Base-by-base conservation (phyloP, 2,888 invertebrate species). In the Druceiella hillmani region DNA sequence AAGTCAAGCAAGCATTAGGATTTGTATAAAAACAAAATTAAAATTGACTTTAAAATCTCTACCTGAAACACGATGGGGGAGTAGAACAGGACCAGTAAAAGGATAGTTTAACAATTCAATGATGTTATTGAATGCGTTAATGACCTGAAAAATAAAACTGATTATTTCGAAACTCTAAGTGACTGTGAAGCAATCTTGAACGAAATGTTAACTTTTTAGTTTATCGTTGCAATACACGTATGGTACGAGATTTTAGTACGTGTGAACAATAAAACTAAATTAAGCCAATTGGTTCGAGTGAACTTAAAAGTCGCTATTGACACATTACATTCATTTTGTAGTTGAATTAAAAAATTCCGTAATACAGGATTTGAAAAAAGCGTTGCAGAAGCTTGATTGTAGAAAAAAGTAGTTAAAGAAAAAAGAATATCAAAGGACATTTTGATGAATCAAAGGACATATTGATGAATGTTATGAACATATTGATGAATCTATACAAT, bases 371-470 rank as follows among this genome's bases (percentile, higher is more conserved):
- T 20, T 20, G 22, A 20, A 20, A 20, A 20, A 20, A 6, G 22
- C 22, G 6, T 20, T 7, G 22, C 22, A 20, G 22, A 20, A 20
- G 22, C 22, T 20, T n/a, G 22, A 20, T 20, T 20, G 22, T 20
- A 20, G 22, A n/a, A n/a, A 20, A 20, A 20, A 20, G 22, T 20
- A 20, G 22, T 20, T 20, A 20, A n/a, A n/a, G n/a, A n/a, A n/a
- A n/a, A n/a, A n/a, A n/a, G n/a, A n/a, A n/a, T n/a, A n/a, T n/a
- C n/a, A n/a, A n/a, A n/a, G n/a, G n/a, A n/a, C n/a, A n/a, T n/a
- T n/a, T n/a, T n/a, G n/a, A n/a, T n/a, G n/a, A n/a, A n/a, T n/a
- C n/a, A n/a, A n/a, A n/a, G n/a, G n/a, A n/a, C n/a, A n/a, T n/a
- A n/a, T n/a, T n/a, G n/a, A n/a, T n/a, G n/a, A n/a, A n/a, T n/a